Evolutionary conservation across 2,113 vertebrate genomes (phyloP), one percentile per base, ranked within the genome.

Genomic region (Gallinago media): DNA sequence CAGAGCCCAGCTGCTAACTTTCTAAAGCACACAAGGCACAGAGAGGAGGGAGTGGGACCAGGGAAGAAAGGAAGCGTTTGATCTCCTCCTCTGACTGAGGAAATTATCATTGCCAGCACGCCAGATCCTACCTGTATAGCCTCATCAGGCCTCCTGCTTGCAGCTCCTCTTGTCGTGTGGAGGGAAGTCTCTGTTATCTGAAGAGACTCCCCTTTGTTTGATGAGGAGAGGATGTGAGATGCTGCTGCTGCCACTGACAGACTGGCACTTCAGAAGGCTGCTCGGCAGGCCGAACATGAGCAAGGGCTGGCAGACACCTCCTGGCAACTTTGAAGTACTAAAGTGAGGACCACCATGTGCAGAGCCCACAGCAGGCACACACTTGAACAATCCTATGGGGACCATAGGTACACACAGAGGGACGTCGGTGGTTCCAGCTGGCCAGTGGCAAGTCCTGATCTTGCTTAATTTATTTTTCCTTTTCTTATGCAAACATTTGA

Each of bases 151-250:
- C 47, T 52, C 61, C 40, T 47, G 66, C 68, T 54, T 25, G 49
- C 79, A 79, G 52, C 26, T 38, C 42, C 71, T 52, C 58, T 52
- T 31, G 56, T n/a, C 25, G 9, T 8, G 12, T 46, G 92, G 65
- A 66, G 56, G 52, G 49, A 71, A 85, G 47, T 55, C 46, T 31
- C 81, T n/a, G 8, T 62, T 59, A 32, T 86, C 58, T 50, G 47
- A 84, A 87, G 66, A 95, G 68, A 89, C 52, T 84, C 73, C 88
- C 67, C 56, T 97, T 88, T 93, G 89, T 92, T 66, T 36, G 93
- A 89, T 62, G 87, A 90, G 0, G 19, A 13, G 59, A 74, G 74
- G 74, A 67, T 46, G 80, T 19, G 85, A 88, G 46, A 8, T 38
- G 17, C 40, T 70, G 68, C 31, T 38, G 36, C 79, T 49, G 71